phyloP scores from a whole-genome alignment of 2,888 invertebrate species.

The Heliconius erato region DNA sequence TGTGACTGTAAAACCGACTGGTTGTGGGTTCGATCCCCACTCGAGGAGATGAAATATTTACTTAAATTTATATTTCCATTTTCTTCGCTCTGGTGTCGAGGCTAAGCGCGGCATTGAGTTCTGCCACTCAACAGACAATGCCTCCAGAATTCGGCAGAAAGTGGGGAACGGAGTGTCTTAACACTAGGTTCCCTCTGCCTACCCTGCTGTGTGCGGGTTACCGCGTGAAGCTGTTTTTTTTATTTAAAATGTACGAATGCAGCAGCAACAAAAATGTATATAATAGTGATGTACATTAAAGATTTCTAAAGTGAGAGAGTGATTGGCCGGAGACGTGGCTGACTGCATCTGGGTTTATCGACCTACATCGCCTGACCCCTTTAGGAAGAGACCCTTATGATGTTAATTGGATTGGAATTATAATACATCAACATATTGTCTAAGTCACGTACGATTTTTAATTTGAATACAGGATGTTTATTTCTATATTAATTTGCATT shows the following conservation, averaged over 20 bases:
- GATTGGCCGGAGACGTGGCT: constrained; percentile 60
- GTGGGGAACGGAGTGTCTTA: no score
- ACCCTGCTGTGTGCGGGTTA: no score
- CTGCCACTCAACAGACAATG: no score
- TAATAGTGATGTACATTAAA: constrained; percentile 34
- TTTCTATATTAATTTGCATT: background rate
- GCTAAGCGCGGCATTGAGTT: no score
- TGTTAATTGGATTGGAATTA: constrained; percentile 67
- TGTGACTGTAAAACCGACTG: no score
- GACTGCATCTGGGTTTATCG: constrained; percentile 77
- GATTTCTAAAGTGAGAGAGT: constrained; percentile 42
- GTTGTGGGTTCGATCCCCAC: no score
- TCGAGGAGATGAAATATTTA: no score
- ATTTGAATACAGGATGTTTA: background rate
- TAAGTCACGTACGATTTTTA: constrained; percentile 69
- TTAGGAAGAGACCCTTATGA: constrained; percentile 71
- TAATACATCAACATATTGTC: constrained; percentile 73
- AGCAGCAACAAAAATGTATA: constrained; percentile 21
- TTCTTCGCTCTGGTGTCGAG: no score
- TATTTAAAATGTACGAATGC: constrained; percentile 42
- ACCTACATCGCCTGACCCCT: constrained; percentile 73
- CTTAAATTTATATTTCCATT: no score
- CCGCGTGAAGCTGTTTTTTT: background rate
- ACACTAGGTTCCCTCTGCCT: no score
- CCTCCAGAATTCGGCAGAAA: no score